A percentile compares a stretch with the other conserved stretches of the same genome.
These are phyloP conservation scores for Oxycera nigricornis DNA, from an alignment of 2,888 invertebrate genomes.

Conservation along the genomic window DNA sequence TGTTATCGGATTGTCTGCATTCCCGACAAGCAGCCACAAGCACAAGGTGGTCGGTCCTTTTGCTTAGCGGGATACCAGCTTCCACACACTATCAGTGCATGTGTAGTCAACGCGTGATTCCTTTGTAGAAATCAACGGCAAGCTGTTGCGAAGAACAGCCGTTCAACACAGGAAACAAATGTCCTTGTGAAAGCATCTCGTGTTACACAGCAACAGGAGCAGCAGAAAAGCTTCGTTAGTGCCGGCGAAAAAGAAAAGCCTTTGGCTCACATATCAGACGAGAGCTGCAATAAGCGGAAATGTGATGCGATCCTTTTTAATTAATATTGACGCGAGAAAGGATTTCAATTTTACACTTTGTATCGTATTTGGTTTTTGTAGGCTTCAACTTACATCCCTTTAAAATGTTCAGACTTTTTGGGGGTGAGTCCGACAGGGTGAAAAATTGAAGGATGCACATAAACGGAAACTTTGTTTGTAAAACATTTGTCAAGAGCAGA, in stretches of 20 bases:
- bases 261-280: too few relatives aligned
- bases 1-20: slow-evolving; percentile 9
- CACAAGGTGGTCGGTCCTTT: not conserved
- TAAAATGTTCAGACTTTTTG: too few relatives aligned
- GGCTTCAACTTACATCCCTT: too few relatives aligned
- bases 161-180: slow-evolving; percentile 35
- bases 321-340: slow-evolving; percentile 15
- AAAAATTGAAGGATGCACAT: too few relatives aligned
- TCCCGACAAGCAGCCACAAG: not conserved
- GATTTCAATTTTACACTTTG: slow-evolving; percentile 25
- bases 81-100: not conserved
- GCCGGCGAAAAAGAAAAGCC: too few relatives aligned
- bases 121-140: slow-evolving; percentile 20
- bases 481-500: too few relatives aligned
- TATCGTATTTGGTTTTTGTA: too few relatives aligned
- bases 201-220: not conserved
- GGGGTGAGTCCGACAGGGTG: too few relatives aligned
- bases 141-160: slow-evolving; percentile 10
- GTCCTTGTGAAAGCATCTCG: slow-evolving; percentile 39
- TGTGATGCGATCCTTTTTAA: slow-evolving; percentile 35
- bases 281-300: slow-evolving; percentile 17
- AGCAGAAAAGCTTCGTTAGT: slow-evolving; percentile 7
- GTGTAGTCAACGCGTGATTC: not conserved
- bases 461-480: too few relatives aligned
- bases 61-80: not conserved